Percentiles rank a stretch among this genome's conserved stretches.
phyloP scores from a whole-genome alignment of 2,888 invertebrate genomes.

The Cryptocephalus primarius region DNA sequence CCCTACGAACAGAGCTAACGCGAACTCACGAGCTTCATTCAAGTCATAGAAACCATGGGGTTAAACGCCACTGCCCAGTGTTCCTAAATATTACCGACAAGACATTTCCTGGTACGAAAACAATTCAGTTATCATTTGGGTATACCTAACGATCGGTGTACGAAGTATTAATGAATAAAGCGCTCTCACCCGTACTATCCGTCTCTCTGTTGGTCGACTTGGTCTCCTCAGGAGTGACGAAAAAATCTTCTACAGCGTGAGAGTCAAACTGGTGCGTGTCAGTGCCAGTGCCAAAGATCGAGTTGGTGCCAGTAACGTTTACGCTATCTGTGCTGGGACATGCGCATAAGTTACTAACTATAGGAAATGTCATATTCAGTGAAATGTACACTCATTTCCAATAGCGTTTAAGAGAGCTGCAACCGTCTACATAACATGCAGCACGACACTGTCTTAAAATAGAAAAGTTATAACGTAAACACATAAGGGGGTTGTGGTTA shows the following conservation, averaged over 20 bases:
- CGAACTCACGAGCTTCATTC: no score
- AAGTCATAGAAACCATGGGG: no score
- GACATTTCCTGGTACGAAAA: no score
- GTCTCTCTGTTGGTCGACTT: slow-evolving; percentile 29
- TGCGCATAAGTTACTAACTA: slow-evolving; percentile 23
- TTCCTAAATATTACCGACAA: no score
- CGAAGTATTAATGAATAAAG: slow-evolving; percentile 20
- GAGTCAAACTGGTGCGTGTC: slow-evolving; percentile 28
- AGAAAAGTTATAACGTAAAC: no score
- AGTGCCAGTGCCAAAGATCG: slow-evolving; percentile 20
- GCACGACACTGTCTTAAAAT: no score
- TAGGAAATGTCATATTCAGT: slow-evolving; percentile 3
- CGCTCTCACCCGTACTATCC: slow-evolving; percentile 31
- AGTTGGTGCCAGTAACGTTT: slow-evolving; percentile 32
- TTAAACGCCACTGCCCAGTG: no score
- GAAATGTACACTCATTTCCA: no score
- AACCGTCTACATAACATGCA: no score
- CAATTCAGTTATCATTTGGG: slow-evolving; percentile 2
- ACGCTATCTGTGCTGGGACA: slow-evolving; percentile 24
- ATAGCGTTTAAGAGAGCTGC: no score
- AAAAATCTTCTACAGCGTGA: slow-evolving; percentile 37
- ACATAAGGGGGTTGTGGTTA: no score
- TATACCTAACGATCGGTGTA: slow-evolving; percentile 14
- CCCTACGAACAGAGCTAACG: no score
- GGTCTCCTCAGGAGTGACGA: slow-evolving; percentile 33